Evolutionary conservation across 1,140 invertebrate species (phyloP).

Genomic region (Dendroctonus ponderosae): DNA sequence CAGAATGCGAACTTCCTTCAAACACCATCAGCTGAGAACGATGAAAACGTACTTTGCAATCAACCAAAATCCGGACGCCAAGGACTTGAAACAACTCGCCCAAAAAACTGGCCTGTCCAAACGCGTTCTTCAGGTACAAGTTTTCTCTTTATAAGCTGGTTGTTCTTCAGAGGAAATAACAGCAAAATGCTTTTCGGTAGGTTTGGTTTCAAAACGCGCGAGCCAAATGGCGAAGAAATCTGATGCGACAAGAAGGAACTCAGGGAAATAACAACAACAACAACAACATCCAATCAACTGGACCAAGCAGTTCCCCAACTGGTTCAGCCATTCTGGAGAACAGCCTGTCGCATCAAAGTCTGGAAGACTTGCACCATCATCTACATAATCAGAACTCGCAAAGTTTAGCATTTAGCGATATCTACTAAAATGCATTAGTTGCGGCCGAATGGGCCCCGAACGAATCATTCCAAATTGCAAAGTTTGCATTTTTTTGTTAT

Average conservation of each 20-base stretch:
- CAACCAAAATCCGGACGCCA: conserved; percentile 97
- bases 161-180: background rate
- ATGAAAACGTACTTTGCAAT: conserved; percentile 97
- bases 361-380: conserved; percentile 50
- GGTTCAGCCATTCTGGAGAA: conserved; percentile 48
- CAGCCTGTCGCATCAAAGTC: conserved; percentile 43
- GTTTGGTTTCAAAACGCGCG: conserved; percentile 98
- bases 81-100: conserved; percentile 91
- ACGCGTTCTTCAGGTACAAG: conserved; percentile 87
- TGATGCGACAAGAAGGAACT: conserved; percentile 70
- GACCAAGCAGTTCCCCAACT: conserved; percentile 51
- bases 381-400: conserved; percentile 48
- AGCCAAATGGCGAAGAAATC: conserved; percentile 90
- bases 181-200: conserved; percentile 54
- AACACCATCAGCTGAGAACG: conserved; percentile 93
- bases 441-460: no score
- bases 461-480: no score
- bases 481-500: no score
- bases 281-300: conserved; percentile 51
- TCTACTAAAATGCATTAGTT: conserved; percentile 39
- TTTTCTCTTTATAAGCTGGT: background rate
- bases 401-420: conserved; percentile 48
- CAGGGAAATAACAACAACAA: conserved; percentile 46
- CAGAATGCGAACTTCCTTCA: conserved; percentile 90
- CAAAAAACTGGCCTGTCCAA: conserved; percentile 97